Conservation (phyloP, 35 echinoderm and acorn worm genomes). For the Amphiura filiformis region DNA sequence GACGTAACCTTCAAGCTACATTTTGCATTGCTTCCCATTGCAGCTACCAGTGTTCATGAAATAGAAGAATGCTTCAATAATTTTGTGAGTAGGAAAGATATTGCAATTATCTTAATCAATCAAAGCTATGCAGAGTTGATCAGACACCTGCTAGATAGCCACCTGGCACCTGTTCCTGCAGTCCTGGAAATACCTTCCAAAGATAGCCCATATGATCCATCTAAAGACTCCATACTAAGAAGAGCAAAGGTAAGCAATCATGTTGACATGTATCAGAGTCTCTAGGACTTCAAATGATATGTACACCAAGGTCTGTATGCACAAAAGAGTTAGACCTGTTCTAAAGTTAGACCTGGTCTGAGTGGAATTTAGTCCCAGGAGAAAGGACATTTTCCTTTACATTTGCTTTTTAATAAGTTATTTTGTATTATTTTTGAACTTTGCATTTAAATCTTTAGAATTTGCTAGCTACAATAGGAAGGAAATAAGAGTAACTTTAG, state of each 20-base stretch:
- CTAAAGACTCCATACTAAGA: constrained; percentile 90
- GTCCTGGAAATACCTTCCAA: constrained; percentile 94
- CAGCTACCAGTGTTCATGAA: constrained; percentile 92
- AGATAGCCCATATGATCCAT: constrained; percentile 98
- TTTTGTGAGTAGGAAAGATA: constrained; percentile 66
- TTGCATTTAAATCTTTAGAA: no score
- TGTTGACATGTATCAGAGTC: background rate
- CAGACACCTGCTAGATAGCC: constrained; percentile 82
- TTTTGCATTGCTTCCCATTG: no score
- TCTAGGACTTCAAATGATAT: background rate
- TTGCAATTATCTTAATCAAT: constrained; percentile 97
- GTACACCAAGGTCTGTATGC: no score
- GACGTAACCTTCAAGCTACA: no score
- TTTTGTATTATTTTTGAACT: no score
- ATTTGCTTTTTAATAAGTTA: no score
- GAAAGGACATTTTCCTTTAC: no score
- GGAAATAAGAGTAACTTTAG: background rate
- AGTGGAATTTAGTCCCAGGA: no score
- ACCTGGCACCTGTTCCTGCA: constrained; percentile 76
- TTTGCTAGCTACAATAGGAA: background rate
- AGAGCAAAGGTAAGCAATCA: constrained; percentile 80
- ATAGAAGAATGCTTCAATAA: constrained; percentile 89
- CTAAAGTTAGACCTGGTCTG: no score
- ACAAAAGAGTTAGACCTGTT: no score
- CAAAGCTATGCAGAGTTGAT: constrained; percentile 96